Base-by-base conservation (phyloP, 2,888 invertebrate species). In the Aporophyla lueneburgensis region DNA sequence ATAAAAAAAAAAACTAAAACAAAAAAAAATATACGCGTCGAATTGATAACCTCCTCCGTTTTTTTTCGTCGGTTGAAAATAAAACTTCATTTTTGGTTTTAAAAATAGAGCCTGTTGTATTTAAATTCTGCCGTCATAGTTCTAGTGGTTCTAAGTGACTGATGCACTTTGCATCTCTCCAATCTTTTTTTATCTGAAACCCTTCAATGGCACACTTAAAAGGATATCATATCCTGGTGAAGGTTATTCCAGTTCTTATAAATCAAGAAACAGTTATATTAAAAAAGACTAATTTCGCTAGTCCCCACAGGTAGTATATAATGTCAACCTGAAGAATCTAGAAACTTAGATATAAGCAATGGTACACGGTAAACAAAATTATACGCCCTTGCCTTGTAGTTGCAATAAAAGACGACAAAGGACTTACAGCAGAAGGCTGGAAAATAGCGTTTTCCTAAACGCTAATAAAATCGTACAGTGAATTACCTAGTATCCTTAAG, bases 361-460 rank as follows among this genome's bases (percentile, higher is more conserved):
- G 51, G 53, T n/a, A 74, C 51, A 81, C 78, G 53, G 81, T 81
- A 78, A 78, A 78, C 63, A 49, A 81, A 78, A 56, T 58, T 19
- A 65, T 53, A 49, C 81, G 81, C 76, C 81, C 53, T 81, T 49
- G 65, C 78, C 81, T 78, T 81, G 78, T 81, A 59, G 5, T 2
- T 27, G 81, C 59, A 63, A 81, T 78, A 78, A 78, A 78, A 81
- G 6, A 65, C 63, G 49, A 74, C 53, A 54, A 81, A 78, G 81
- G 76, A 59, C 76, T 75, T 67, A 24, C 4, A 2, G n/a, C 7
- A 21, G 58, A 78, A 81, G 78, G 76, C 46, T 81, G 77, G 58
- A 33, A 81, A 46, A 40, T 74, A 74, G 40, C 21, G 46, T 78
- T 78, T 78, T 65, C 78, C 78, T 81, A 78, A 81, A 66, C 65